Percentiles rank a stretch among this genome's conserved stretches.
phyloP scores from a whole-genome alignment of 2,113 vertebrate genomes.

The Phasianus colchicus region DNA sequence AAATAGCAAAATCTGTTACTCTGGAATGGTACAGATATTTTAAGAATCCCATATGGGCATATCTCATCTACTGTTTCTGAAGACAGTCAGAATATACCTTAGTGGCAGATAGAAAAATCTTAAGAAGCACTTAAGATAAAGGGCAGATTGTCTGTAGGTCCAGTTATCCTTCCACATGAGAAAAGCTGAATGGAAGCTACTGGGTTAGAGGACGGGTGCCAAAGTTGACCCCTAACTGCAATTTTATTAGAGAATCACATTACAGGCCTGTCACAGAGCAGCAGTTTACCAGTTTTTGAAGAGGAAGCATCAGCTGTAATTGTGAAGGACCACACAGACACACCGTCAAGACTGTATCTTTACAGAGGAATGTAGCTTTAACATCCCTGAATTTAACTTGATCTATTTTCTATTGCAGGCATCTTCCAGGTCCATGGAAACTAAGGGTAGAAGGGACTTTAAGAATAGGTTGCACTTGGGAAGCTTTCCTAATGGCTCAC shows the following conservation, averaged over 20 bases:
- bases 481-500: neutral
- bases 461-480: neutral
- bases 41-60: slow-evolving; percentile 21
- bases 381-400: neutral
- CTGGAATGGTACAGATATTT: slow-evolving; percentile 23
- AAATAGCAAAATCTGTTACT: slow-evolving; percentile 39
- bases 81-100: slow-evolving; percentile 8
- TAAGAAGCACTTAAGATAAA: neutral
- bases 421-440: neutral
- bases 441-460: neutral
- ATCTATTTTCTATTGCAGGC: fast-evolving
- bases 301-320: slow-evolving; percentile 13
- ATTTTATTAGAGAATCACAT: neutral
- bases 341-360: neutral
- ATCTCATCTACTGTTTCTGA: neutral
- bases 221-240: neutral
- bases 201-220: neutral
- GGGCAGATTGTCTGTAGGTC: neutral
- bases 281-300: neutral
- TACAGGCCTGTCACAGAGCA: slow-evolving; percentile 12
- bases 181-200: neutral
- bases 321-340: neutral
- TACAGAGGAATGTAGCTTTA: neutral
- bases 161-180: neutral
- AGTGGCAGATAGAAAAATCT: neutral